Percentiles rank a stretch among this genome's conserved stretches.
Conservation (phyloP, 2,113 vertebrate genomes). For the Canis aureus region DNA sequence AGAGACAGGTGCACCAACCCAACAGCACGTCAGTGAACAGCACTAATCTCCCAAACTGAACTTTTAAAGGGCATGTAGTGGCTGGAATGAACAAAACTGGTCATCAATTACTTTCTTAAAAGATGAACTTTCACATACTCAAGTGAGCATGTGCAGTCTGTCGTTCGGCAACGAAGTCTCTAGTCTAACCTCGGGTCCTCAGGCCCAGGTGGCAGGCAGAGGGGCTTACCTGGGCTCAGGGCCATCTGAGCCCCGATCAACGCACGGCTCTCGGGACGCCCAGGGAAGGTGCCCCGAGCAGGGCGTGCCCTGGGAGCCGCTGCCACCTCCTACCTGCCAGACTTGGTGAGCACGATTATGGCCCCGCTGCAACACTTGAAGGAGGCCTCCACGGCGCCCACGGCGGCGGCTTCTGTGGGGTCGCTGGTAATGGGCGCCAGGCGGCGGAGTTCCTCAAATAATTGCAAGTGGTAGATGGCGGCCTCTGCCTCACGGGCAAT, state of each 20-base stretch:
- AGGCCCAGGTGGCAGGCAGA: constrained; percentile 11
- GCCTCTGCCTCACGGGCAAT: constrained; percentile 99
- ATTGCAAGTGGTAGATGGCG: constrained; percentile 98
- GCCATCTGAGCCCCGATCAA: neutral
- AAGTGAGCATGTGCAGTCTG: neutral
- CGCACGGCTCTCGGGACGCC: neutral
- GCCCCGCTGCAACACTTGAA: constrained; percentile 99
- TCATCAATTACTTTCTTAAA: neutral
- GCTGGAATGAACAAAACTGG: neutral
- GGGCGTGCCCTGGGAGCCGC: neutral
- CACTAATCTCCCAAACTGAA: neutral
- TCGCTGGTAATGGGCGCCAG: constrained; percentile 95
- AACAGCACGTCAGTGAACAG: neutral
- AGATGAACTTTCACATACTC: neutral
- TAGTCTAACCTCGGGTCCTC: neutral
- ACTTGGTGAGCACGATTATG: constrained; percentile 98
- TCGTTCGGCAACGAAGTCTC: neutral
- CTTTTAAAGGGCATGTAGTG: neutral
- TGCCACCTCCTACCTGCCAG: constrained; percentile 95
- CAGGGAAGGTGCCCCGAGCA: neutral
- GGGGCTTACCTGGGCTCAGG: constrained; percentile 66
- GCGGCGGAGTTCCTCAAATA: constrained; percentile 98
- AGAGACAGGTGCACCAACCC: too few relatives aligned
- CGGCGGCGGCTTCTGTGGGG: constrained; percentile 96
- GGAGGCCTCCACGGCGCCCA: constrained; percentile 97